A percentile compares a stretch with the other conserved stretches of the same genome.
phyloP scores from a whole-genome alignment of 2,113 vertebrate species.

The Salvelinus sp. region DNA sequence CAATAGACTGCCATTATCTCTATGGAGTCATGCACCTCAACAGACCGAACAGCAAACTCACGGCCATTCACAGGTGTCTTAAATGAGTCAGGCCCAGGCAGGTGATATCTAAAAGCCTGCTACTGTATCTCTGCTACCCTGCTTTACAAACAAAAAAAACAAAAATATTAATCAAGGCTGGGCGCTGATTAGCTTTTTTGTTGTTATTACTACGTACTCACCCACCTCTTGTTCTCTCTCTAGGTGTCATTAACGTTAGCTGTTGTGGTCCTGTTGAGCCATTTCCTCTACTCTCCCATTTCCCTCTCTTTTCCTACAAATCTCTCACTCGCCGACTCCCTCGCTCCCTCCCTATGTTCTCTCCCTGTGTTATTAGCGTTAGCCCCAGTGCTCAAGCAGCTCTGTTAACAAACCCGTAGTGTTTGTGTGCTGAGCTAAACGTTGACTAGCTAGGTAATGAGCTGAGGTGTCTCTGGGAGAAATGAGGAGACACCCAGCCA shows the following conservation, averaged over 20 bases:
- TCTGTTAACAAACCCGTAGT: slow-evolving; percentile 5
- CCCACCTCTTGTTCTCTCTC: not conserved
- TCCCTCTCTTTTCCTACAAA: not conserved
- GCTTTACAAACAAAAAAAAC: too few species aligned
- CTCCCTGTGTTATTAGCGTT: slow-evolving; percentile 17
- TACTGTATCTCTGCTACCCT: not conserved
- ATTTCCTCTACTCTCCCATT: not conserved
- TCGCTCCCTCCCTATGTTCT: slow-evolving; percentile 13
- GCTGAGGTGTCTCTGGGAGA: slow-evolving; percentile 24
- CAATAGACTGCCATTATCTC: slow-evolving; percentile 14
- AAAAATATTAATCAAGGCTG: not conserved
- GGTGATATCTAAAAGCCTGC: too few species aligned
- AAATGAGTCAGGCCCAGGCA: too few species aligned
- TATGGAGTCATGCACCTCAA: slow-evolving; percentile 6
- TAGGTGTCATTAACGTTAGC: slow-evolving; percentile 27
- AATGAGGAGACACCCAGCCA: slow-evolving; percentile 19
- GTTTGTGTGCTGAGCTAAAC: slow-evolving; percentile 4
- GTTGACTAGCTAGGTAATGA: slow-evolving; percentile 28
- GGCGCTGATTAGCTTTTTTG: slow-evolving; percentile 22
- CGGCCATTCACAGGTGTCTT: not conserved
- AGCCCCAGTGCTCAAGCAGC: slow-evolving; percentile 7
- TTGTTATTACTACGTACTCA: slow-evolving; percentile 6
- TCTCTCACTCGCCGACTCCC: slow-evolving; percentile 22
- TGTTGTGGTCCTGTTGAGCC: slow-evolving; percentile 9
- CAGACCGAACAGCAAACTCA: slow-evolving; percentile 11